Evolutionary conservation across 2,113 vertebrate genomes (phyloP).

Genomic region (Sialia sialis): DNA sequence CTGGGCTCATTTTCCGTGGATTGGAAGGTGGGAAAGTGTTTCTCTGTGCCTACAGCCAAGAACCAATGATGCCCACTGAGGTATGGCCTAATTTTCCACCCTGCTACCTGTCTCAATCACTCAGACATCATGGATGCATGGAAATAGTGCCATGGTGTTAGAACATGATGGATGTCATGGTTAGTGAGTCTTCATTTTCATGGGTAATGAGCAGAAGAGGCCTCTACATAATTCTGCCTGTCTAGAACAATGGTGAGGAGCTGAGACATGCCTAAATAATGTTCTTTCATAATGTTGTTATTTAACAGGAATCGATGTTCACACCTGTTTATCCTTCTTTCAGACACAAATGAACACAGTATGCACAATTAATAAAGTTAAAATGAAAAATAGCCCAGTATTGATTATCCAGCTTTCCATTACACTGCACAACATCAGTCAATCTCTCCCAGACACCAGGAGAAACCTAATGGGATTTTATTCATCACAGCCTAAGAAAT

Average conservation of each 20-base stretch:
- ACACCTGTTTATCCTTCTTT: constrained; percentile 44
- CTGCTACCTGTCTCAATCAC: background rate
- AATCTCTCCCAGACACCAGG: background rate
- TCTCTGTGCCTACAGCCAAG: background rate
- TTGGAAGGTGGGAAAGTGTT: background rate
- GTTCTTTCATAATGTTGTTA: background rate
- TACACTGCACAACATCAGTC: constrained; percentile 11
- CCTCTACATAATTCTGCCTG: background rate
- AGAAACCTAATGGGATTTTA: background rate
- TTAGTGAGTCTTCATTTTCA: background rate
- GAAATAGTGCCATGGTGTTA: background rate
- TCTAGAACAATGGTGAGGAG: background rate
- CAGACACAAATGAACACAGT: constrained; percentile 24
- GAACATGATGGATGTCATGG: background rate
- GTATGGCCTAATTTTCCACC: background rate
- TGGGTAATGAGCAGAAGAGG: background rate
- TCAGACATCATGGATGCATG: background rate
- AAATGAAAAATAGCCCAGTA: constrained; percentile 29
- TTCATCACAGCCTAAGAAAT: background rate
- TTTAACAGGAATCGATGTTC: constrained; percentile 32
- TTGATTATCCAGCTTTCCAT: constrained; percentile 53
- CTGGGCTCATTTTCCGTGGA: background rate
- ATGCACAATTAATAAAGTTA: constrained; percentile 26
- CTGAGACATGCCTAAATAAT: background rate
- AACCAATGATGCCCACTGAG: background rate